Evolutionary conservation across 2,888 invertebrate genomes (phyloP).

Genomic region (Sinotaia quadrata): DNA sequence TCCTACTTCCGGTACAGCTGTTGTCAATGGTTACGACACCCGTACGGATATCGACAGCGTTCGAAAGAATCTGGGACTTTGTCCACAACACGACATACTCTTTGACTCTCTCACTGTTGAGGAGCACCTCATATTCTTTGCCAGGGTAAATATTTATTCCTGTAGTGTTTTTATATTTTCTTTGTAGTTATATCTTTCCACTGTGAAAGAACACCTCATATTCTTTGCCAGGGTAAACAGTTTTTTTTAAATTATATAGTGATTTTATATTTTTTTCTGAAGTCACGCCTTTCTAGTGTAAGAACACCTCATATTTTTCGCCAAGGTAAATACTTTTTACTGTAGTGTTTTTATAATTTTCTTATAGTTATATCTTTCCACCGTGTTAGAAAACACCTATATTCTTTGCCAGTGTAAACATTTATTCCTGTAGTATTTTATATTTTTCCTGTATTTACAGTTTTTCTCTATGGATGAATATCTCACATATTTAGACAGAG

Average conservation of each 20-base stretch:
- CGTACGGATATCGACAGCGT: constrained; percentile 77
- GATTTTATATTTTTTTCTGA: background rate
- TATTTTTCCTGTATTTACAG: background rate
- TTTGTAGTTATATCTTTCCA: background rate
- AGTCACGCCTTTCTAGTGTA: constrained; percentile 1
- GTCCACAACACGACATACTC: constrained; percentile 88
- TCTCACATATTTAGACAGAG: too few relatives aligned
- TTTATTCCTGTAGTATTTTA: background rate
- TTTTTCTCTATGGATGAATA: constrained; percentile 19
- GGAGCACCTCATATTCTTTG: constrained; percentile 87
- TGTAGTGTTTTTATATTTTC: background rate
- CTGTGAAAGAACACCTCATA: background rate
- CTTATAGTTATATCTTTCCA: background rate
- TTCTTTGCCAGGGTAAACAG: too few relatives aligned
- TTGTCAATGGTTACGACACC: constrained; percentile 81
- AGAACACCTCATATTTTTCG: too few relatives aligned
- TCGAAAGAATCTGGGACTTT: constrained; percentile 84
- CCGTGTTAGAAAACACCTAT: background rate
- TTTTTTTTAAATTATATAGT: background rate
- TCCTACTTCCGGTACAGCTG: constrained; percentile 77
- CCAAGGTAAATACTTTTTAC: too few relatives aligned
- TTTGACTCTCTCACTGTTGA: constrained; percentile 86
- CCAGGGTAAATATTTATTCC: constrained; percentile 75
- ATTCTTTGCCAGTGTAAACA: too few relatives aligned
- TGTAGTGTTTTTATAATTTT: background rate